Percentiles rank a stretch among this genome's conserved stretches.
These are phyloP conservation scores for Unio delphinus DNA, from an alignment of 2,888 invertebrate genomes.

Conservation along the genomic window DNA sequence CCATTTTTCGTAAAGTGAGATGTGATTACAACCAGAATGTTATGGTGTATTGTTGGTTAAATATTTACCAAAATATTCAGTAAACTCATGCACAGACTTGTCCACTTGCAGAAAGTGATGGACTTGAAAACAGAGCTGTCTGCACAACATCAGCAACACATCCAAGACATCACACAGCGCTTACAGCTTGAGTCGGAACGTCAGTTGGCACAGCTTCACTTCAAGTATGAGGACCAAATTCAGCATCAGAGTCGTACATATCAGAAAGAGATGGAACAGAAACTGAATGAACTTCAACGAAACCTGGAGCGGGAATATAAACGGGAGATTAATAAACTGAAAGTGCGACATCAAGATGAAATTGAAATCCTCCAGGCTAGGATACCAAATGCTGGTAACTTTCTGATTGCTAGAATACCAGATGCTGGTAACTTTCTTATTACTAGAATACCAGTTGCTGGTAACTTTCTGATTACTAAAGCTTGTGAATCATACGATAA, in stretches of 20 bases:
- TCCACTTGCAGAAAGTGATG: constrained; percentile 44
- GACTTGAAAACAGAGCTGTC: constrained; percentile 48
- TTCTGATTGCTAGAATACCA: constrained; percentile 12
- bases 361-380: constrained; percentile 39
- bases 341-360: constrained; percentile 52
- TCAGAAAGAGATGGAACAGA: constrained; percentile 45
- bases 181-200: constrained; percentile 42
- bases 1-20: too few relatives aligned
- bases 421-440: constrained; percentile 15
- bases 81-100: too few relatives aligned
- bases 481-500: too few relatives aligned
- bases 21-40: too few relatives aligned
- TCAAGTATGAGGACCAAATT: constrained; percentile 51
- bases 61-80: too few relatives aligned
- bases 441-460: constrained; percentile 30
- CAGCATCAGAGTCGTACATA: constrained; percentile 44
- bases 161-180: constrained; percentile 41
- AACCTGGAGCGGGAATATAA: constrained; percentile 51
- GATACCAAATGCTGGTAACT: constrained; percentile 31
- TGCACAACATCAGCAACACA: constrained; percentile 49
- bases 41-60: too few relatives aligned
- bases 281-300: constrained; percentile 39
- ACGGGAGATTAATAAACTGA: constrained; percentile 48
- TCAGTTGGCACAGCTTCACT: constrained; percentile 49
- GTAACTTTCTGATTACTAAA: constrained; percentile 16